Base-by-base conservation (phyloP, 2,888 invertebrate genomes). In the Smittia aterrima region DNA sequence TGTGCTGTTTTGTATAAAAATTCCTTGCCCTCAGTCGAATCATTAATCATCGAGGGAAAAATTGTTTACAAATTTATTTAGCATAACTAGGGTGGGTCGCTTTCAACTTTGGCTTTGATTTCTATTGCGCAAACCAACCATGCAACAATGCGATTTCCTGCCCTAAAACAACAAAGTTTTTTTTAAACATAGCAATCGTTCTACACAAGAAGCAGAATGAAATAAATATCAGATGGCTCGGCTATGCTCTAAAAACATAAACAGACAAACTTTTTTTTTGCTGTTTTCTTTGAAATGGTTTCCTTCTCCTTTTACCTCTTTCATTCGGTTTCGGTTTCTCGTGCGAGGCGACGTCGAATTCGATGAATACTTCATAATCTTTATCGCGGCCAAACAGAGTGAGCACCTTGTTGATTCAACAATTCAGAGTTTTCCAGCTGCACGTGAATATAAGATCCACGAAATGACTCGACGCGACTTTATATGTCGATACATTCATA, bases 61-160 rank as follows among this genome's bases (percentile, higher is more conserved):
- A 67, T 67, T 70, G 70, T 70, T 54, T 54, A 70, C 70, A 70
- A 68, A 70, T 70, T 70, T 70, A 40, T 70, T 70, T 70, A 54
- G 32, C 70, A 54, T 54, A 58, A 18, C 58, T 47, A 47, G 47
- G 47, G 47, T 47, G n/a, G 16, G 47, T 11, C n/a, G 47, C n/a
- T 2, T 11, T 47, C 47, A 47, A 47, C 38, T n/a, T n/a, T n/a
- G 32, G 32, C 9, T 32, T 32, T 32, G 32, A 32, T 32, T 32
- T 47, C 11, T 47, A 2, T 47, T 47, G 7, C 47, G n/a, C 11
- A 6, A 47, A n/a, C 16, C 2, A n/a, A 47, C 16, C 16, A 2
- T 47, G 47, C 47, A 11, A 47, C 11, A 47, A 16, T 47, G 16
- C 16, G 11, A 11, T 47, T 47, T 16, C 11, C 16, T 16, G 16